Percentiles rank a stretch among this genome's conserved stretches.
phyloP scores from a whole-genome alignment of 1,140 invertebrate species.

The Pogonomyrmex barbatus region DNA sequence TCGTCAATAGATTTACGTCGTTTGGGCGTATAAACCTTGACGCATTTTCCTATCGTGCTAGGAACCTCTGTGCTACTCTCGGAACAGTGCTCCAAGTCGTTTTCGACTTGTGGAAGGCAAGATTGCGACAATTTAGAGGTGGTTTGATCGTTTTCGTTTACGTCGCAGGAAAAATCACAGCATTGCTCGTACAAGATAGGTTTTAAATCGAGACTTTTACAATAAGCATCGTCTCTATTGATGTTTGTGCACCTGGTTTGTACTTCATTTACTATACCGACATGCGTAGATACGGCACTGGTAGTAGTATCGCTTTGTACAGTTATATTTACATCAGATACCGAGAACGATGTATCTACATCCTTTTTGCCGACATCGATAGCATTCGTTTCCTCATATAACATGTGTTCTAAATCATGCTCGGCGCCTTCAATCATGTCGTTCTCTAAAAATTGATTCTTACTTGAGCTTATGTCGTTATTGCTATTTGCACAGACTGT shows the following conservation, averaged over 20 bases:
- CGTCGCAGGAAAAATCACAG: slow-evolving; percentile 79
- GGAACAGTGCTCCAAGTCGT: slow-evolving; percentile 63
- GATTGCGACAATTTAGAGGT: slow-evolving; percentile 48
- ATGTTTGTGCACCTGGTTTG: slow-evolving; percentile 40
- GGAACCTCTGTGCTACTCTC: slow-evolving; percentile 75
- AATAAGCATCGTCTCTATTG: slow-evolving; percentile 35
- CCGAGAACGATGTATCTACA: slow-evolving; percentile 32
- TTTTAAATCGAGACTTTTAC: slow-evolving; percentile 61
- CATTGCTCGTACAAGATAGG: slow-evolving; percentile 77
- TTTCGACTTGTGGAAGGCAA: slow-evolving; percentile 60
- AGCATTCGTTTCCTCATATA: slow-evolving; percentile 69
- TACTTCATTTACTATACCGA: slow-evolving; percentile 52
- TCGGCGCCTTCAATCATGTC: slow-evolving; percentile 56
- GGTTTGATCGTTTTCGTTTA: slow-evolving; percentile 62
- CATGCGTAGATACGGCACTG: not conserved
- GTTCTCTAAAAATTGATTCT: slow-evolving; percentile 58
- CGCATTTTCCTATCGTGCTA: slow-evolving; percentile 81
- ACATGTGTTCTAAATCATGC: slow-evolving; percentile 70
- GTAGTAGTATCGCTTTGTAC: slow-evolving; percentile 22
- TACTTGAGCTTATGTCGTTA: slow-evolving; percentile 49
- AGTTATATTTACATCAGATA: slow-evolving; percentile 15
- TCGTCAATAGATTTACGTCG: slow-evolving; percentile 76
- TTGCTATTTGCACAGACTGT: slow-evolving; percentile 42
- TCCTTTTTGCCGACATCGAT: slow-evolving; percentile 19
- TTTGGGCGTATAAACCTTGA: slow-evolving; percentile 83